Evolutionary conservation across 2,797 vertebrate genomes (phyloP), one percentile per base, ranked within the genome.

Genomic region (Heliangelus exortis): DNA sequence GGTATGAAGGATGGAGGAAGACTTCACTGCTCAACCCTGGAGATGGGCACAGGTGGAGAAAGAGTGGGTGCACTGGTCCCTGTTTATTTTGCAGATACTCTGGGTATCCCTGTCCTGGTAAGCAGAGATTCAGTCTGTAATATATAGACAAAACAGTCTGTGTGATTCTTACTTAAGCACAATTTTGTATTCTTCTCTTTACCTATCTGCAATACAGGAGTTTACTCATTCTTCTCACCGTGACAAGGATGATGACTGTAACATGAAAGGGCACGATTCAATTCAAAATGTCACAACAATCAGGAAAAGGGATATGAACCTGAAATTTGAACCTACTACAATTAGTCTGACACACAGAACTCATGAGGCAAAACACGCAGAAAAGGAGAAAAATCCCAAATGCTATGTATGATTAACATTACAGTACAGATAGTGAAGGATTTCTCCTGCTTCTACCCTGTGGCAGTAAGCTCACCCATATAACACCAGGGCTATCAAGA

Each of bases 1-100:
- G 8, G 12, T 34, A 12, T 26, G 34, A 34, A 6, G 71, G 79
- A 15, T 2, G 3, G 22, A 55, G 26, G 28, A 62, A 77, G 8
- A n/a, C 2, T 69, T 54, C 25, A 22, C 9, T 20, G 54, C 18
- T n/a, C 0, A 1, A 18, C 9, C 10, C 33, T 7, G 14, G 17
- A 55, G 22, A 17, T 33, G 33, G 15, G 12, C 84, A 22, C 28
- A 76, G 31, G 16, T 1, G 4, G 15, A 3, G 1, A 76, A 59
- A 59, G 36, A 34, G 1, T 10, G n/a, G 25, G 12, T n/a, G 8
- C 16, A 29, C 9, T 61, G 45, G 22, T n/a, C 15, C 14, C 43
- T 54, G 0, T 22, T 41, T 31, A 39, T 20, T 12, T 2, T 58
- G 41, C 11, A 57, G 58, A 2, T 57, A 13, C 50, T 89, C 14